Conservation (phyloP, 2,113 vertebrate species). For the Marcusenius ussheri region DNA sequence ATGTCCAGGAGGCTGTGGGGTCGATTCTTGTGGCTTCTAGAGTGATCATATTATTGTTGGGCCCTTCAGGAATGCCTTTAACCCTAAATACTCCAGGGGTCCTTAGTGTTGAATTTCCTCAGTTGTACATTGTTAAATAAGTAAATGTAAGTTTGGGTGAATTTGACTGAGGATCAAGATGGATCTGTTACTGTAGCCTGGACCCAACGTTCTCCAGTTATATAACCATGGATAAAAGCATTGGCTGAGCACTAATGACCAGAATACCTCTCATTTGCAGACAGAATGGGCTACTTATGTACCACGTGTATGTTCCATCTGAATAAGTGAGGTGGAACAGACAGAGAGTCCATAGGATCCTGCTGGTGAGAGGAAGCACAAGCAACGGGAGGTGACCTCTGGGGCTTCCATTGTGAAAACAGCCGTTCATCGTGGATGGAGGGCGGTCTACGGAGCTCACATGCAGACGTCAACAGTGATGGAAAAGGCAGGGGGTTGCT, state of each 20-base stretch:
- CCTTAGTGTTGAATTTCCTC: background rate
- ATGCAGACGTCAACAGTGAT: background rate
- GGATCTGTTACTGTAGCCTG: background rate
- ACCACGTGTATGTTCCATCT: background rate
- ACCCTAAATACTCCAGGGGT: background rate
- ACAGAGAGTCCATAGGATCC: background rate
- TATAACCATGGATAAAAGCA: background rate
- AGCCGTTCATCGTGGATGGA: background rate
- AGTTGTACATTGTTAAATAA: background rate
- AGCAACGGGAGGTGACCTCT: background rate
- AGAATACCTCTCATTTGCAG: background rate
- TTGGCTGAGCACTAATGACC: background rate
- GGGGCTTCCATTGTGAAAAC: background rate
- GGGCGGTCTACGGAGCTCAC: background rate
- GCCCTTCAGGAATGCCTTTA: background rate
- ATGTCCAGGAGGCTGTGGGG: background rate
- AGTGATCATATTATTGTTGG: background rate
- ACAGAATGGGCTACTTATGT: background rate
- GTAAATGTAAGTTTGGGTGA: background rate
- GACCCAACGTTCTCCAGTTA: background rate
- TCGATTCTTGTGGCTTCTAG: background rate
- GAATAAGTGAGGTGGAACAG: background rate
- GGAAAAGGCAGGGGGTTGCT: background rate
- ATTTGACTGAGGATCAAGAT: background rate
- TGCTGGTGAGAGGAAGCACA: background rate